phyloP scores from a whole-genome alignment of 2,888 invertebrate genomes.

The Melinaea menophilus region DNA sequence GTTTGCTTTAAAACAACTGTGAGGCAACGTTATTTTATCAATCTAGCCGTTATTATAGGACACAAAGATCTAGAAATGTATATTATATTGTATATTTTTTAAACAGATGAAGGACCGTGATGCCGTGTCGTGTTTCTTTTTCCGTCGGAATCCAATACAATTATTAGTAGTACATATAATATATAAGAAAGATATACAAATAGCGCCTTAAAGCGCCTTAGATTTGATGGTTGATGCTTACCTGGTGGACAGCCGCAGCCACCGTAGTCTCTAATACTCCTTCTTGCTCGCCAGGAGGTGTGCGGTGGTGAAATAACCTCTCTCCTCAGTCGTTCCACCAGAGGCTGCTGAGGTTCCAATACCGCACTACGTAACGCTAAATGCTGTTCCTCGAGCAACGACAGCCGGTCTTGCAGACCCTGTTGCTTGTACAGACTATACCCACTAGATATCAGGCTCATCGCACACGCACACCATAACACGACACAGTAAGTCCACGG shows the following conservation, averaged over 20 bases:
- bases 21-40: no score
- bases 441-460: conserved; percentile 80
- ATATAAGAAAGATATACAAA: no score
- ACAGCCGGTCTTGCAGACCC: conserved; percentile 71
- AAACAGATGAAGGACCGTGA: no score
- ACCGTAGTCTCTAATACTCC: conserved; percentile 77
- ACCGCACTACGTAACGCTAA: conserved; percentile 72
- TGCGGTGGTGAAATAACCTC: conserved; percentile 68
- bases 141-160: no score
- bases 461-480: conserved; percentile 81
- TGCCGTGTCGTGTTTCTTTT: no score
- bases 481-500: conserved; percentile 72
- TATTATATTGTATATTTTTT: no score
- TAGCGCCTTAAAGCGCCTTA: no score
- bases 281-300: conserved; percentile 54
- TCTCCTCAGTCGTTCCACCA: conserved; percentile 75
- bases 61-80: no score
- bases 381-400: conserved; percentile 77
- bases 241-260: conserved; percentile 87
- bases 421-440: conserved; percentile 79
- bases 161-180: no score
- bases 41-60: no score
- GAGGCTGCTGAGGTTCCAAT: conserved; percentile 71
- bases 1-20: no score
- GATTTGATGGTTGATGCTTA: conserved; percentile 41